Conservation (phyloP, 2,797 vertebrate species). For the Lates japonicus region DNA sequence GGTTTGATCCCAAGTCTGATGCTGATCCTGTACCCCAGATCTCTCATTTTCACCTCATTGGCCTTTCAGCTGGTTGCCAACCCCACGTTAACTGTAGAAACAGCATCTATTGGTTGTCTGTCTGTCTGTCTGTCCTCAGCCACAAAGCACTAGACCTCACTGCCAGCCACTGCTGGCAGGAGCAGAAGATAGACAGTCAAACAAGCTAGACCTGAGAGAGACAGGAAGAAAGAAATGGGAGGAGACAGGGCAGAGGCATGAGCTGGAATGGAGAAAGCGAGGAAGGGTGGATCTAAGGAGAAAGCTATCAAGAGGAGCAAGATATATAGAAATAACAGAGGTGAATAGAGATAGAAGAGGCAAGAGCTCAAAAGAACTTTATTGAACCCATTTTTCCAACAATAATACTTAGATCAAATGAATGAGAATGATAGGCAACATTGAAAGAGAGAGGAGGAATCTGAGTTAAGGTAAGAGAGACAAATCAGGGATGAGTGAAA, state of each 20-base stretch:
- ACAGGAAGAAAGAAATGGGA: too few species aligned
- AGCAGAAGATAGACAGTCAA: neutral
- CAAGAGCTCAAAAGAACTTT: too few species aligned
- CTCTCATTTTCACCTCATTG: conserved; percentile 31
- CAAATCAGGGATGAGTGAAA: neutral
- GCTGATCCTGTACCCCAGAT: conserved; percentile 6
- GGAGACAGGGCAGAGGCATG: neutral
- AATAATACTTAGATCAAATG: neutral
- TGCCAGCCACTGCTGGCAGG: neutral
- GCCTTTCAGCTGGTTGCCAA: conserved; percentile 13
- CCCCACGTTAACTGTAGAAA: too few species aligned
- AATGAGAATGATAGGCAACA: neutral
- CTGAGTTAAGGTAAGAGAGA: neutral
- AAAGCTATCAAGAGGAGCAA: too few species aligned
- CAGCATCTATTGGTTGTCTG: neutral
- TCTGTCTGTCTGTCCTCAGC: neutral
- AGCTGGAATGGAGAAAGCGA: neutral
- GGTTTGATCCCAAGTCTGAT: conserved; percentile 32
- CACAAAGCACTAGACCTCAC: neutral
- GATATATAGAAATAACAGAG: too few species aligned
- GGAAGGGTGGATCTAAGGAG: too few species aligned
- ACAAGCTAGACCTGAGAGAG: neutral
- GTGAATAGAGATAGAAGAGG: too few species aligned
- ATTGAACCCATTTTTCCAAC: too few species aligned
- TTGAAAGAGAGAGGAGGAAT: neutral